Percentiles rank a stretch among this genome's conserved stretches.
Evolutionary conservation across 2,888 invertebrate genomes (phyloP).

Genomic region (Lathronympha strigana): DNA sequence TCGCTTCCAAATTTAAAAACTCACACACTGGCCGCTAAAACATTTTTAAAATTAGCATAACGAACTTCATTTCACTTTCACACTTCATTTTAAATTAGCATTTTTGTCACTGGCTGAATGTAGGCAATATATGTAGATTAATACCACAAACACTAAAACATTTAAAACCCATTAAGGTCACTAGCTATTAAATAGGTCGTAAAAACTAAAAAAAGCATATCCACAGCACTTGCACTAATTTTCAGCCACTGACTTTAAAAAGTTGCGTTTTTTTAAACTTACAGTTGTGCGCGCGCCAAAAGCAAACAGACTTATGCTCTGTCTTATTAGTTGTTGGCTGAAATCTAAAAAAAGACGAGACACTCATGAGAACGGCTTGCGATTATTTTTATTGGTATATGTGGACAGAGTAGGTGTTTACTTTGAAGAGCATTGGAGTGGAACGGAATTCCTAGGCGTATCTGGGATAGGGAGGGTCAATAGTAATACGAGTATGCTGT

Average conservation of each 20-base stretch:
- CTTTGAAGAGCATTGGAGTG: conserved; percentile 4
- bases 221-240: conserved; percentile 19
- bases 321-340: conserved; percentile 68
- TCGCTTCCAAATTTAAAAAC: not conserved
- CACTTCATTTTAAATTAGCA: conserved; percentile 43
- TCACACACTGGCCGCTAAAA: not conserved
- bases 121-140: not conserved
- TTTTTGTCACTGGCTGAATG: conserved; percentile 21
- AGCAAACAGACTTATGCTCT: conserved; percentile 65
- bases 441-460: not conserved
- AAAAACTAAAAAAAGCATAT: no score
- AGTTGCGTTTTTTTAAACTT: conserved; percentile 57
- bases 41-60: not conserved
- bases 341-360: conserved; percentile 78
- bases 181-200: not conserved
- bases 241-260: conserved; percentile 9
- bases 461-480: no score
- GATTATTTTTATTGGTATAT: conserved; percentile 44
- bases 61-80: conserved; percentile 18
- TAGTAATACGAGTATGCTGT: no score
- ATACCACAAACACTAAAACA: not conserved
- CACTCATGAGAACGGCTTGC: conserved; percentile 69
- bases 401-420: conserved; percentile 26
- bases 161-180: not conserved
- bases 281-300: conserved; percentile 79